Base-by-base conservation (phyloP, 2,113 vertebrate genomes). In the Empidonax traillii region DNA sequence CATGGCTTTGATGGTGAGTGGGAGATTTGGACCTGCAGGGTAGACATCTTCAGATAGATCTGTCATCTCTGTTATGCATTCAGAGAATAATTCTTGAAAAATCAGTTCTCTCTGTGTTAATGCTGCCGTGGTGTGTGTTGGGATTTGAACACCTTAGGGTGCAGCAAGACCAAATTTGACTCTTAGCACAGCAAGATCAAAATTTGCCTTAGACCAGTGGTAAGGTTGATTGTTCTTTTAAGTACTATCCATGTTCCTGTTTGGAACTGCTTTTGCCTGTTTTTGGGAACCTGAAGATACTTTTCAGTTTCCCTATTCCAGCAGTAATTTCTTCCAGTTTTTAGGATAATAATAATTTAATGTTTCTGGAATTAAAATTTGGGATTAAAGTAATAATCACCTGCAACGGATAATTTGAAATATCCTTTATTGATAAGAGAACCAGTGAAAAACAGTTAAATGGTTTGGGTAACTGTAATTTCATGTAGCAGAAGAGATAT, bases 161-260 rank as follows among this genome's bases (percentile, higher is more conserved):
- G n/a, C n/a, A 53, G 10, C 9, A 24, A 14, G 23, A 22, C 53
- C 46, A 75, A 25, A 52, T 72, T 31, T 53, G 49, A 53, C 28
- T 10, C 35, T 41, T 35, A 62, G 43, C 27, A 21, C 19, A 65
- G 21, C 16, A 39, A 28, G 21, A 15, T 69, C 43, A 73, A 49
- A 63, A 59, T 80, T 73, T 73, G 22, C 25, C 31, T 58, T 1
- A 3, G 41, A 59, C 15, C 16, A 37, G 22, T 65, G 56, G 30
- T 49, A 52, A 78, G 52, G n/a, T 39, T 62, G 56, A 11, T 81
- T 2, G 0, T 15, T 67, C 10, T 63, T 62, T 33, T 10, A 69
- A 62, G 14, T 76, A n/a, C 12, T 67, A 3, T 14, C 16, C 0
- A 0, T 37, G 12, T 6, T 91, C 3, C 35, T 56, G 5, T 68